phyloP scores from a whole-genome alignment of 2,888 invertebrate species.

The Allygus modestus region DNA sequence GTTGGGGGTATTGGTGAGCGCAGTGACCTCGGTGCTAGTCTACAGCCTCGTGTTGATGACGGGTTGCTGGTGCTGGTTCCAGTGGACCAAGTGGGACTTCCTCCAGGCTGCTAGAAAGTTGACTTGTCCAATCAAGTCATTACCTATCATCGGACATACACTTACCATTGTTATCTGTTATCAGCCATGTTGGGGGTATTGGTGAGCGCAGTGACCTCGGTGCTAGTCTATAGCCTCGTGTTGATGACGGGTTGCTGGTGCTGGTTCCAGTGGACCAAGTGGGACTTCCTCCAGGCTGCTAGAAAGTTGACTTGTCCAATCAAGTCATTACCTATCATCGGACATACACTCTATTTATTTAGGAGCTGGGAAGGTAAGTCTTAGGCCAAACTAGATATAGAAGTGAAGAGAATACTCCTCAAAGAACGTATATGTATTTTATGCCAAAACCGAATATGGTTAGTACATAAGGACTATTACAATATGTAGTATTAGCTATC shows the following conservation, averaged over 20 bases:
- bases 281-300: neutral
- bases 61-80: constrained; percentile 1
- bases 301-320: neutral
- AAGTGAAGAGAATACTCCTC: too few relatives aligned
- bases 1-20: neutral
- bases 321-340: neutral
- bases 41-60: neutral
- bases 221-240: neutral
- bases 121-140: neutral
- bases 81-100: neutral
- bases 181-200: neutral
- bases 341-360: neutral
- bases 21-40: neutral
- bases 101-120: neutral
- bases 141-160: neutral
- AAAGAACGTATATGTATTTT: too few relatives aligned
- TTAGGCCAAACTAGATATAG: too few relatives aligned
- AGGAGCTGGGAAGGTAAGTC: neutral
- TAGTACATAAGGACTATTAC: too few relatives aligned
- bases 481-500: too few relatives aligned
- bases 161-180: too few relatives aligned
- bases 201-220: neutral
- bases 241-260: neutral
- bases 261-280: neutral
- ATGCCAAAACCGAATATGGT: too few relatives aligned